Base-by-base conservation (phyloP, 2,113 vertebrate genomes). In the Raphicerus campestris region DNA sequence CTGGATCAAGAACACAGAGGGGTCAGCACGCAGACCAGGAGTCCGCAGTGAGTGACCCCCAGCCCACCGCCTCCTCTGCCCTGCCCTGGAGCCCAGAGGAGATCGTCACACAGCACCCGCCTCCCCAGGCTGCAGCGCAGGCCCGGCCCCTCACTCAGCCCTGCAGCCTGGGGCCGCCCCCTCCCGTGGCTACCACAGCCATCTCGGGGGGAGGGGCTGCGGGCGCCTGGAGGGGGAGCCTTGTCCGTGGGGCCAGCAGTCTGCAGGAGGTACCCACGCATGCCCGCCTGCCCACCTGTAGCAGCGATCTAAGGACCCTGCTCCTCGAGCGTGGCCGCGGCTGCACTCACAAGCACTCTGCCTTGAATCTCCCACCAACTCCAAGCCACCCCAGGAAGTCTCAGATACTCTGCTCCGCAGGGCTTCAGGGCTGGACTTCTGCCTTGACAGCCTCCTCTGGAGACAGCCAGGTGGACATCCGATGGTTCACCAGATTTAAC, bases 171-270 rank as follows among this genome's bases (percentile, higher is more conserved):
- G 66, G 24, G 14, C 32, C 32, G 51, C 84, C 26, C 35, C 13
- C 3, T 30, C 66, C 19, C 5, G 1, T 1, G n/a, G n/a, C 3
- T 9, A 45, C 1, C 19, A 10, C 3, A 1, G 10, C 30, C 13
- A 4, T 16, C 28, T 78, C 3, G 1, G 14, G 26, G 26, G 4
- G 13, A 30, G 15, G 7, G 17, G 20, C 35, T 24, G 32, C 3
- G 13, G 61, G 61, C 24, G 61, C 32, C 75, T 6, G 24, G 70
- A 80, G 42, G 5, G 6, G 8, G n/a, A 2, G n/a, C 17, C 63
- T 35, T 10, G 63, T 35, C 17, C 4, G 4, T 35, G 63, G n/a
- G 63, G n/a, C 63, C 20, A 22, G 20, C n/a, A 0, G 51, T 42
- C 73, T 45, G 22, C 39, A n/a, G 58, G 58, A 78, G 28, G 42